These are phyloP conservation scores for Pyrrhosoma nymphula DNA, from an alignment of 2,888 invertebrate genomes.

Conservation along the genomic window DNA sequence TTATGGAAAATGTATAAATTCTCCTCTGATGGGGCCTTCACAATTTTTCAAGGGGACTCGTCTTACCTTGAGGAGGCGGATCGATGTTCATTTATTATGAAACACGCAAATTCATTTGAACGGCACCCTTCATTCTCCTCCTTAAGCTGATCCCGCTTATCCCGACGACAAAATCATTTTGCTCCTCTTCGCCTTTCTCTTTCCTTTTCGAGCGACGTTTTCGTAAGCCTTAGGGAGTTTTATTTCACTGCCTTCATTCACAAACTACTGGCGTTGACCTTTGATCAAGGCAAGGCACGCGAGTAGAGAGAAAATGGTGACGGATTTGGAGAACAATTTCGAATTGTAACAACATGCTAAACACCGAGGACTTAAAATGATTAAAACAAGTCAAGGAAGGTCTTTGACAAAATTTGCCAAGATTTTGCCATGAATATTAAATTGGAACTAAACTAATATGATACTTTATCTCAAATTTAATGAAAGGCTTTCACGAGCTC, in stretches of 20 bases:
- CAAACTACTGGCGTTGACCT: background rate
- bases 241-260: background rate
- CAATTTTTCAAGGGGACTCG: background rate
- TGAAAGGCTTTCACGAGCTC: too few species aligned
- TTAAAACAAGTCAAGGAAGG: too few species aligned
- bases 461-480: too few species aligned
- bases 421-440: too few species aligned
- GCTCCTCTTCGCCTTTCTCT: background rate
- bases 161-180: background rate
- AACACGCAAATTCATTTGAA: background rate
- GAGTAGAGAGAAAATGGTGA: background rate
- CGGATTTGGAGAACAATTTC: background rate
- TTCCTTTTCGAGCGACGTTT: background rate
- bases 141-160: background rate
- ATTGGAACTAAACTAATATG: too few species aligned
- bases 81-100: conserved; percentile 13
- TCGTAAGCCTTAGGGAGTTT: background rate
- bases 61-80: background rate
- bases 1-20: conserved; percentile 49
- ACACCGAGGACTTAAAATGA: too few species aligned
- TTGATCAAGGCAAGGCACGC: background rate
- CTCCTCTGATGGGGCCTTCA: background rate
- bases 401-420: too few species aligned
- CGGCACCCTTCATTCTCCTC: background rate
- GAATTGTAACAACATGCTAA: too few species aligned